phyloP scores from a whole-genome alignment of 2,888 invertebrate species.

The Oligia latruncula region DNA sequence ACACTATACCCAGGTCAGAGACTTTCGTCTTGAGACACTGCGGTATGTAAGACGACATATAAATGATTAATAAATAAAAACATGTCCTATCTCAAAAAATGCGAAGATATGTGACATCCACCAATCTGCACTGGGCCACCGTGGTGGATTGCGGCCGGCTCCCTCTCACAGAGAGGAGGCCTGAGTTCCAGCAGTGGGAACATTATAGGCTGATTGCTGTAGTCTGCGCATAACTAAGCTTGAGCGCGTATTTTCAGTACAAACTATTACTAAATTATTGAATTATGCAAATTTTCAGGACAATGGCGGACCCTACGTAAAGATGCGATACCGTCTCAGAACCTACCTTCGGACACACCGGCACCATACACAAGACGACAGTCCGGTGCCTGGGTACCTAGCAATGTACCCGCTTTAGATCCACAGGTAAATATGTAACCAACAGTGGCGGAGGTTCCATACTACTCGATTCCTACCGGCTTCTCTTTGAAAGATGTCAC shows the following conservation, averaged over 20 bases:
- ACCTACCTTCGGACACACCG: conserved; percentile 82
- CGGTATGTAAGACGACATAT: too few relatives aligned
- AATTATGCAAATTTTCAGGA: conserved; percentile 72
- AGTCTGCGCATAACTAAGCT: too few relatives aligned
- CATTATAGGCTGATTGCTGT: too few relatives aligned
- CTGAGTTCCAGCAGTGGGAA: too few relatives aligned
- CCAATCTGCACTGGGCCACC: neutral
- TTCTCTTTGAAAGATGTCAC: too few relatives aligned
- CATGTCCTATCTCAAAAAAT: neutral
- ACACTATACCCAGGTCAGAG: too few relatives aligned
- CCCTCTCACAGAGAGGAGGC: too few relatives aligned
- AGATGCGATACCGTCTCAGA: conserved; percentile 86
- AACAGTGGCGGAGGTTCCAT: too few relatives aligned
- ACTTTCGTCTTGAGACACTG: too few relatives aligned
- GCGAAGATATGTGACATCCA: neutral
- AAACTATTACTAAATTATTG: neutral
- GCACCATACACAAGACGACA: conserved; percentile 72
- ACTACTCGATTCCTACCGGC: too few relatives aligned
- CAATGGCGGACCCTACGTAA: conserved; percentile 87
- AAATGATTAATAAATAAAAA: too few relatives aligned
- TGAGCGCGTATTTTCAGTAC: neutral
- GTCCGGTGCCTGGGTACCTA: conserved; percentile 69
- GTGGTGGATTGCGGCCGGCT: neutral
- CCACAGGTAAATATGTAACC: conserved; percentile 71
- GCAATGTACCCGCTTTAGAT: conserved; percentile 69